Base-by-base conservation (phyloP, 2,888 invertebrate species). In the Phyllotreta cruciferae region DNA sequence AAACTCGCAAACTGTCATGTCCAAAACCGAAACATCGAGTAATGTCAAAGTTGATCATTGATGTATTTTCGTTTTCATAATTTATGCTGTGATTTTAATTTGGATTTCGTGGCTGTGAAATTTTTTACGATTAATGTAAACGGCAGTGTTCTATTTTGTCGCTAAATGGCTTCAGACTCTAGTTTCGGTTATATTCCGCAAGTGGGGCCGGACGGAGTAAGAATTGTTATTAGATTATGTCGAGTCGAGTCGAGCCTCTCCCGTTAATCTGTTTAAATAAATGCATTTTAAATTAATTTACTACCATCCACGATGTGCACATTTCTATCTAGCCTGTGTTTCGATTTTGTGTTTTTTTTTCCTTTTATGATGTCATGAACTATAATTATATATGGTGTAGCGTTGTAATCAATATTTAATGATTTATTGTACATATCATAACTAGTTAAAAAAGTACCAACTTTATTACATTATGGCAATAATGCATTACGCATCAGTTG, bases 131-230 rank as follows among this genome's bases (percentile, higher is more conserved):
- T 69, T 66, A 60, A 67, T 69, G 69, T 66, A 55, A 44, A 66
- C 52, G 55, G 39, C 64, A 56, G 56, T 64, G 53, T 24, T 60
- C 50, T 36, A 52, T 57, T 57, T 34, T 35, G 37, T 7, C 55
- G 70, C 75, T 75, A 75, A 77, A 82, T 82, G 82, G 81, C 80
- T 75, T 75, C 80, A 67, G 79, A 80, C 70, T 79, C 75, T 73
- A 75, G 80, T 66, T 81, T 78, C 72, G 82, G 81, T 62, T 82
- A 80, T 70, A 77, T 79, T 69, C 81, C 81, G 49, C 76, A 77
- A 70, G 71, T 80, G 66, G 79, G 77, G 63, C 73, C 75, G 64
- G 80, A 81, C 72, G 80, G 79, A 73, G 81, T 81, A 75, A 81
- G 81, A 78, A 63, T 35, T 62, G 62, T 14, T 55, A 9, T 52